A percentile compares a stretch with the other conserved stretches of the same genome.
These are phyloP conservation scores for Acrobasis consociella DNA, from an alignment of 2,888 invertebrate species.

Conservation along the genomic window DNA sequence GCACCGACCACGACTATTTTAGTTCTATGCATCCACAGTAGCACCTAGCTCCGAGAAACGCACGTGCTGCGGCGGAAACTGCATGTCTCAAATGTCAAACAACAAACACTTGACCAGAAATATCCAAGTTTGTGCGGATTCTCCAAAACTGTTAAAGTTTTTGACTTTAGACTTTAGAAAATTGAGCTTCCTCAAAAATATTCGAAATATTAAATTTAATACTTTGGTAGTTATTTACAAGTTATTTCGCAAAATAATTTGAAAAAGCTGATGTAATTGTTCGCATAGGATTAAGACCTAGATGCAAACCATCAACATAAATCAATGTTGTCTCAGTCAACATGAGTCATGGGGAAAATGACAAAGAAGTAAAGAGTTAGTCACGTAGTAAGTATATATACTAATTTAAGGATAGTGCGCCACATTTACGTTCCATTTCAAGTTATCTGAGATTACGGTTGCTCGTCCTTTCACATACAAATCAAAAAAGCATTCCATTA, in stretches of 20 bases:
- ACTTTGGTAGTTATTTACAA: no score
- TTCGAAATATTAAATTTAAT: no score
- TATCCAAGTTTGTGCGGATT: background rate
- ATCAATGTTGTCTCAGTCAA: no score
- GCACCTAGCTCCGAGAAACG: constrained; percentile 16
- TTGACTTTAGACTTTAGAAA: no score
- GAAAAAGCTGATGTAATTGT: no score
- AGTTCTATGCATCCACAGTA: constrained; percentile 5
- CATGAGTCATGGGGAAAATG: background rate
- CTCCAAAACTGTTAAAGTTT: background rate
- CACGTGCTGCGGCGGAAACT: constrained; percentile 16
- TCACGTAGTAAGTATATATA: background rate
- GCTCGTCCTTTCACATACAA: background rate
- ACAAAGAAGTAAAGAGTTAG: background rate
- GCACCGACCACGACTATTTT: background rate
- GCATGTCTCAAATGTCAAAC: constrained; percentile 18
- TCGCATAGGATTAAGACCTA: no score
- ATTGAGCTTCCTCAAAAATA: no score
- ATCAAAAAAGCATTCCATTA: background rate
- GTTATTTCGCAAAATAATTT: no score
- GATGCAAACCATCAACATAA: no score
- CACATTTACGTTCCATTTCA: constrained; percentile 10
- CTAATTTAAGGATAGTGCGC: background rate
- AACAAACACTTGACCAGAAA: background rate
- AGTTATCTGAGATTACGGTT: background rate